phyloP scores from a whole-genome alignment of 2,888 invertebrate species.

The Apodemia mormo region DNA sequence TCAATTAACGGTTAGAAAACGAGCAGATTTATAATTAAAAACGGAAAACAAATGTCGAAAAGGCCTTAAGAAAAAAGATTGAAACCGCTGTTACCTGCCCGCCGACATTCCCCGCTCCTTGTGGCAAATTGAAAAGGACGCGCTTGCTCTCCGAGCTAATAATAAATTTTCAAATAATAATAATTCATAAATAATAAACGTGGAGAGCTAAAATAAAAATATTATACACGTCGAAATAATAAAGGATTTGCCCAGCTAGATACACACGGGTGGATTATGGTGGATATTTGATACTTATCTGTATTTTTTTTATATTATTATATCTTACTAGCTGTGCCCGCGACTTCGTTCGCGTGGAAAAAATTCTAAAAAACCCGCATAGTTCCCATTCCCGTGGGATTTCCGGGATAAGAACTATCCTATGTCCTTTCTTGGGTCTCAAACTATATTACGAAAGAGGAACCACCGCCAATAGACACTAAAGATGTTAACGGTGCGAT shows the following conservation, averaged over 20 bases:
- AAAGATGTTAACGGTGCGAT: too few species aligned
- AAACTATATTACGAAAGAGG: too few species aligned
- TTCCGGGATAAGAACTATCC: too few species aligned
- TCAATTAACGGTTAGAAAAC: constrained; percentile 65
- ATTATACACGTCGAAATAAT: constrained; percentile 78
- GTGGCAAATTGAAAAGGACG: constrained; percentile 80
- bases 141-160: constrained; percentile 72
- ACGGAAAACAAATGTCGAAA: constrained; percentile 66
- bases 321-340: too few species aligned
- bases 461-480: too few species aligned
- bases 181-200: constrained; percentile 82
- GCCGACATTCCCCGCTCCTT: constrained; percentile 55
- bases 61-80: constrained; percentile 56
- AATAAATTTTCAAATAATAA: constrained; percentile 81
- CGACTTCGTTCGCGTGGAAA: too few species aligned
- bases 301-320: too few species aligned
- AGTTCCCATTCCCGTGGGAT: too few species aligned
- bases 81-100: constrained; percentile 38
- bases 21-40: constrained; percentile 55
- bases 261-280: constrained; percentile 56
- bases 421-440: too few species aligned
- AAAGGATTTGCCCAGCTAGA: constrained; percentile 68
- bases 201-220: constrained; percentile 76
- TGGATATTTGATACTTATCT: too few species aligned
- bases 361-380: too few species aligned